A percentile compares a stretch with the other conserved stretches of the same genome.
phyloP scores from a whole-genome alignment of 2,113 vertebrate genomes.

The Datnioides undecimradiatus region DNA sequence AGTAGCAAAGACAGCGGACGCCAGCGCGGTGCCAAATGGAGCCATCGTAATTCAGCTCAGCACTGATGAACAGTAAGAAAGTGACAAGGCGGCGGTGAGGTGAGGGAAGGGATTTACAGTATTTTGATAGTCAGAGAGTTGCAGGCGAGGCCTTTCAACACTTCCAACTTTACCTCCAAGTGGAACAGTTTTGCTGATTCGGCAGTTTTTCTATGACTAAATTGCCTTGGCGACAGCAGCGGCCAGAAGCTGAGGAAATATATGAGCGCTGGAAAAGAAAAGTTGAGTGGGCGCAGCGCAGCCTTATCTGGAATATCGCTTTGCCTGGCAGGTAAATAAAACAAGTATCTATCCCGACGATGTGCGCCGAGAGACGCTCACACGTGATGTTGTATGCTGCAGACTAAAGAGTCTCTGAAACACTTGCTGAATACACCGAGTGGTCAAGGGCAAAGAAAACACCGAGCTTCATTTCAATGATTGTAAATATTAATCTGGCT shows the following conservation, averaged over 20 bases:
- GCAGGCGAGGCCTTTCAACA: conserved; percentile 66
- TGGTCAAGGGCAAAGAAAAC: conserved; percentile 26
- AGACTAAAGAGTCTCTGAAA: conserved; percentile 12
- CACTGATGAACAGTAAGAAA: conserved; percentile 26
- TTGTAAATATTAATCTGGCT: conserved; percentile 21
- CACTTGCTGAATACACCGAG: background rate
- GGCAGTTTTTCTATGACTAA: conserved; percentile 67
- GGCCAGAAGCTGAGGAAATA: conserved; percentile 75
- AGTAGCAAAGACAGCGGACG: background rate
- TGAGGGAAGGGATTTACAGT: conserved; percentile 63
- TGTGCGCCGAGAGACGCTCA: conserved; percentile 27
- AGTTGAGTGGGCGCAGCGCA: conserved; percentile 67
- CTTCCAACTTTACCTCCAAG: conserved; percentile 71
- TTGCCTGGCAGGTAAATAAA: conserved; percentile 76
- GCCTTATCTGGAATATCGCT: conserved; percentile 79
- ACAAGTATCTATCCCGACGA: conserved; percentile 60
- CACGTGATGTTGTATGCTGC: conserved; percentile 30
- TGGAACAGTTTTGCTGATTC: conserved; percentile 71
- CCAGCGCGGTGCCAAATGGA: background rate
- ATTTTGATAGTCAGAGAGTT: conserved; percentile 68
- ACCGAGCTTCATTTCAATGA: background rate
- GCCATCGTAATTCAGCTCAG: conserved; percentile 23
- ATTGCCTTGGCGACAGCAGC: conserved; percentile 72
- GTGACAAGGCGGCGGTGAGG: conserved; percentile 48
- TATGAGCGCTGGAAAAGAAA: conserved; percentile 72